Evolutionary conservation across 2,113 vertebrate genomes (phyloP).

Genomic region (Gallinago undulata): DNA sequence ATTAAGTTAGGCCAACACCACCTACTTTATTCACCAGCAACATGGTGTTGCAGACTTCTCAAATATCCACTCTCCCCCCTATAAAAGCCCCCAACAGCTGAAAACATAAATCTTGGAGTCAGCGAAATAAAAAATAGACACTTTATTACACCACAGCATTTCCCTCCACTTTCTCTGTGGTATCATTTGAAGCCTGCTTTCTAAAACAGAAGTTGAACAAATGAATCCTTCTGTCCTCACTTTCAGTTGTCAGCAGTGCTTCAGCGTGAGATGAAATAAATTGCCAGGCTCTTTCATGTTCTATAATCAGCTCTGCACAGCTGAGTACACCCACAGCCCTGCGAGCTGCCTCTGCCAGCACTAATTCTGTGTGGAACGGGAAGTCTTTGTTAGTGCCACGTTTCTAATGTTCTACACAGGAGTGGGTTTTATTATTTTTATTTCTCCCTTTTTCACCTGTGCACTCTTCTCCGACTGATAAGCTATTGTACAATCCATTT

Average conservation of each 20-base stretch:
- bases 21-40: neutral
- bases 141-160: conserved; percentile 50
- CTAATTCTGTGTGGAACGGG: conserved; percentile 37
- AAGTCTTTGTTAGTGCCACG: conserved; percentile 68
- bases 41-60: neutral
- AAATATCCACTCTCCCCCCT: neutral
- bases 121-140: conserved; percentile 29
- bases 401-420: conserved; percentile 34
- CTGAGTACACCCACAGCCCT: conserved; percentile 72
- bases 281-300: conserved; percentile 78
- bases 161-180: conserved; percentile 53
- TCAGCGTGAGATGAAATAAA: conserved; percentile 80
- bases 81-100: neutral
- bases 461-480: neutral
- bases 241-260: conserved; percentile 79
- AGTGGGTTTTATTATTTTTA: conserved; percentile 40
- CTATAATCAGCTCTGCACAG: conserved; percentile 80
- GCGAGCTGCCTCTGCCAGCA: conserved; percentile 51
- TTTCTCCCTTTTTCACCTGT: conserved; percentile 13
- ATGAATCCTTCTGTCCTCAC: conserved; percentile 81
- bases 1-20: neutral
- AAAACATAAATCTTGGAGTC: conserved; percentile 53
- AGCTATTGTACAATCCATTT: conserved; percentile 16
- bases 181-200: conserved; percentile 77
- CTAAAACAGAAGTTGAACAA: conserved; percentile 80